Evolutionary conservation across 2,888 invertebrate species (phyloP), one percentile per base, ranked within the genome.

Genomic region (Tortricodes alternella): DNA sequence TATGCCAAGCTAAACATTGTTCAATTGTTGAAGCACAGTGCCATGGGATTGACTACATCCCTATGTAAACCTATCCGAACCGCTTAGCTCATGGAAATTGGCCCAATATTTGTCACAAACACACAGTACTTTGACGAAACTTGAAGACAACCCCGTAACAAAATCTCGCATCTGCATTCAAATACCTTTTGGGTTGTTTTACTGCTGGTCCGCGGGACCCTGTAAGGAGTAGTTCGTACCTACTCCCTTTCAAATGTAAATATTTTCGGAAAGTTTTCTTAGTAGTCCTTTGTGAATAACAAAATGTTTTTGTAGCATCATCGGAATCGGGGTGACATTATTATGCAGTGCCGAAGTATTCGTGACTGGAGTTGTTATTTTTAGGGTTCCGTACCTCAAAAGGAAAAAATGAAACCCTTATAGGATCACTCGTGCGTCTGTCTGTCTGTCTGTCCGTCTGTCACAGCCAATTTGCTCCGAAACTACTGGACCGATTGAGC

Each of bases 191-290:
- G 64, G 63, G 67, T 68, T 76, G 74, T 76, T 80, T 74, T 72
- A 70, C 59, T 58, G 49, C 55, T 55, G 70, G 65, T 68, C 66
- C 61, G 49, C 62, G 61, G 64, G 59, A 63, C 59, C 68, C 69
- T 53, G 53, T 68, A 74, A 39, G 74, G 73, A 76, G 70, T 78
- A 80, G 75, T 76, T 76, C 62, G 62, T 68, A 70, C 68, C 32
- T 66, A 68, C 63, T 67, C 72, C 74, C 80, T 82, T 83, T 83
- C 68, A 74, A 75, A 84, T 85, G 85, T 80, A 83, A 84, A 85
- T 83, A 78, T 78, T 81, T 80, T 79, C 63, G 70, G 71, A 58
- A 63, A 71, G 66, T 68, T 66, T 71, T 68, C 73, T 74, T 69
- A 63, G 65, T 61, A 61, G 66, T 69, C 70, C 75, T 78, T 82